These are phyloP conservation scores for Dolichallabes microphthalmus DNA, from an alignment of 2,113 vertebrate species.

Conservation along the genomic window DNA sequence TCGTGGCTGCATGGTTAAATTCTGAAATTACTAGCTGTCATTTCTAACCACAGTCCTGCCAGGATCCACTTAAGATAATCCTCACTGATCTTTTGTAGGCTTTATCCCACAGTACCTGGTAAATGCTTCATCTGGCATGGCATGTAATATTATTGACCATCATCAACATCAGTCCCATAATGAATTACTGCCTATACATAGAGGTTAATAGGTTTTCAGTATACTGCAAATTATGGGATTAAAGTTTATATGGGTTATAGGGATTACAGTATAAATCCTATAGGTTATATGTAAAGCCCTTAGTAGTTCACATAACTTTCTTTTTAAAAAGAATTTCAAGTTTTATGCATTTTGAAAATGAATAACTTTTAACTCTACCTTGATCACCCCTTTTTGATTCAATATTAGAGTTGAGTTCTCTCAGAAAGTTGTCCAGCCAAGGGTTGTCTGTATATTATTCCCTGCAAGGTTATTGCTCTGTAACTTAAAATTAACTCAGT, in stretches of 20 bases:
- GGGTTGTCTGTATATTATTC: neutral
- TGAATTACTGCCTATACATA: neutral
- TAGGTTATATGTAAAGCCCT: neutral
- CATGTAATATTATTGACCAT: neutral
- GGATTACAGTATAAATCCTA: neutral
- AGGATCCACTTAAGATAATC: conserved; percentile 32
- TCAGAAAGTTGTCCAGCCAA: neutral
- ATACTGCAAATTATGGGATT: neutral
- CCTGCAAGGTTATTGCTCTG: neutral
- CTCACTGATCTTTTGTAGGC: conserved; percentile 7
- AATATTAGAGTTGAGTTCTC: neutral
- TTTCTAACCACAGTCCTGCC: conserved; percentile 40
- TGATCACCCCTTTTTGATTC: neutral
- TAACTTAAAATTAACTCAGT: neutral
- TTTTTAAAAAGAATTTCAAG: neutral
- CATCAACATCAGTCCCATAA: neutral
- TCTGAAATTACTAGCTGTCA: conserved; percentile 48
- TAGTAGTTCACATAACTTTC: neutral
- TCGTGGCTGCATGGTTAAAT: conserved; percentile 33
- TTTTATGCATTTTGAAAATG: neutral
- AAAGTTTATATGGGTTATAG: neutral
- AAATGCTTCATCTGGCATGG: neutral
- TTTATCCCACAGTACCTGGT: neutral
- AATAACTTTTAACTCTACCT: neutral
- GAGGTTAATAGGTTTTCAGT: neutral